Base-by-base conservation (phyloP, 2,888 invertebrate genomes). In the Sinohyriopsis cumingii region DNA sequence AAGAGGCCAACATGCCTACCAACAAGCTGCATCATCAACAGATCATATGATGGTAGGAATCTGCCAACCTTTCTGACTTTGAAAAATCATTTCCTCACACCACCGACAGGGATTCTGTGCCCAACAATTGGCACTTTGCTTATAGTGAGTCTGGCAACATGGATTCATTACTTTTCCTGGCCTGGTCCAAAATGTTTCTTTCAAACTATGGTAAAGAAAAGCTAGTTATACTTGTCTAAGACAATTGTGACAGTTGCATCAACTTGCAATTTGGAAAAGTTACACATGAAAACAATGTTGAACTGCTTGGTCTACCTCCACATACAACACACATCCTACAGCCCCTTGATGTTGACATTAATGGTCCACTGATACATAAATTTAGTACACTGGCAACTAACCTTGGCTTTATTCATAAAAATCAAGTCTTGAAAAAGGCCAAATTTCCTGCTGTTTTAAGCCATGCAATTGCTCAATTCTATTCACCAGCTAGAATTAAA, bases 51-150 rank as follows among this genome's bases (percentile, higher is more conserved):
- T 65, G 67, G 67, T 5, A 53, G 24, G 33, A 59, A 67, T 7
- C 45, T 73, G 5, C 69, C 69, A 5, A 24, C 65, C 3, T 73
- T 73, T 60, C 5, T 73, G 3, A 70, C 70, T 7, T 73, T 62
- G 73, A 70, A 33, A 28, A 56, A 20, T 20, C 28, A 28, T 28
- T 28, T 28, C 28, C 28, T 28, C 28, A 28, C 5, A 28, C 28
- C 28, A 28, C 64, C 19, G 61, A 60, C 54, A 71, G 53, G 22
- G 65, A 65, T 57, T 54, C 64, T 54, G 68, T 67, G 18, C 73
- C 67, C 6, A 53, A 20, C 20, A 28, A 65, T 12, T 65, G 59
- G 63, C 9, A 65, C 33, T 61, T 33, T 64, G 53, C 28, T 0
- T 25, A 0, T 19, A 62, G 63, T n/a, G 66, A 65, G 12, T 56